Base-by-base conservation (phyloP, 2,888 invertebrate species). In the Thymelicus acteon region DNA sequence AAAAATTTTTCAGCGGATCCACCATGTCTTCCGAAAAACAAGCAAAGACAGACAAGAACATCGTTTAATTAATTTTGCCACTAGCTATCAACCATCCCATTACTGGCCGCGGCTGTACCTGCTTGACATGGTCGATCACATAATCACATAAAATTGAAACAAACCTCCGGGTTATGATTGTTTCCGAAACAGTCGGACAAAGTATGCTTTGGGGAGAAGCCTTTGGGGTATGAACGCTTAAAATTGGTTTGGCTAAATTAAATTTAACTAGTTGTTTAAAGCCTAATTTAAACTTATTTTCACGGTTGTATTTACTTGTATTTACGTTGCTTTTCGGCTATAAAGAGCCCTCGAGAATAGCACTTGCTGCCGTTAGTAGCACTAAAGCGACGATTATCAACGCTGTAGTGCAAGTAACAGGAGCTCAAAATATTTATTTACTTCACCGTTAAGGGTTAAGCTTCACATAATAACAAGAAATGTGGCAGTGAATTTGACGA, bases 371-470 rank as follows among this genome's bases (percentile, higher is more conserved):
- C 79, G 80, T 86, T 85, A 84, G 80, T 82, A 81, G 78, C 81
- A 84, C 82, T 86, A 83, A 85, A 85, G 78, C 78, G 79, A 78
- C 82, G 82, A 86, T 84, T 85, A 87, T 85, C 83, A 80, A 75
- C 76, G 78, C 78, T 75, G 80, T 74, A 80, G 79, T 67, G 6
- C 74, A 80, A 83, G 80, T 76, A 68, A 80, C 67, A 76, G 75
- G 80, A 80, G 75, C 8, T 37, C 0, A 15, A 24, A 2, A 5
- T 57, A 31, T 44, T 44, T 44, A 8, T 44, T 3, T 44, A 44
- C 12, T 44, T 10, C 2, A 4, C 12, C 44, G 10, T 1, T 12
- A 44, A 44, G 8, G 44, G 12, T 44, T 44, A 44, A 44, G 12
- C 3, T 10, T 44, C 44, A 12, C 40, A 40, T 8, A 40, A 6